Evolutionary conservation across 1,140 invertebrate genomes (phyloP).

Genomic region (Proctacanthus coquilletti): DNA sequence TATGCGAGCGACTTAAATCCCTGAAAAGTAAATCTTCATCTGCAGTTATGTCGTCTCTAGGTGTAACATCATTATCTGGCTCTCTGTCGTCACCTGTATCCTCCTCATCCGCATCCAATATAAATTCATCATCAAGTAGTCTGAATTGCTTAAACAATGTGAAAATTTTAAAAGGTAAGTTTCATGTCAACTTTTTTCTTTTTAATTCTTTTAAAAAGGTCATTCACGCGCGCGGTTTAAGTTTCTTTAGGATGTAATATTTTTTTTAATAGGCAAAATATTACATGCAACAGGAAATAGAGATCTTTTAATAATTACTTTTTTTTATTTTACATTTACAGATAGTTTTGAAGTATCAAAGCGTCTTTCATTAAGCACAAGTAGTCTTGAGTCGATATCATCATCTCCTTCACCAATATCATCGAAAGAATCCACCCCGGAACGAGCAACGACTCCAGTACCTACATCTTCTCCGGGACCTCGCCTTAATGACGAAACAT

Average conservation of each 20-base stretch:
- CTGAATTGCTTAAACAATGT: background rate
- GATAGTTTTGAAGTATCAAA: background rate
- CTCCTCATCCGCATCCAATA: background rate
- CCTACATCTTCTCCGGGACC: too few relatives aligned
- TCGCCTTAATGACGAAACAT: too few relatives aligned
- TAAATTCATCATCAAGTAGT: background rate
- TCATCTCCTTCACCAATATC: background rate
- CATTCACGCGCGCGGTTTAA: background rate
- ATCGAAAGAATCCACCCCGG: too few relatives aligned
- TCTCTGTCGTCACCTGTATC: background rate
- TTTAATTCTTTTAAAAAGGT: background rate
- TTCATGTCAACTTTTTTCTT: background rate
- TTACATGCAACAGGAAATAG: background rate
- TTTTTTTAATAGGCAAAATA: background rate
- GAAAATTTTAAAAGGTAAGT: background rate
- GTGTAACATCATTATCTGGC: background rate
- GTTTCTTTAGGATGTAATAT: background rate
- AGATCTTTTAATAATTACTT: background rate
- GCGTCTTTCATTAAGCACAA: background rate
- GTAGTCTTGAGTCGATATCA: constrained; percentile 1
- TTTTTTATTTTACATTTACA: background rate
- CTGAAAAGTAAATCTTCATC: constrained; percentile 27
- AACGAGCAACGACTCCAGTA: background rate
- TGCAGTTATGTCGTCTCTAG: background rate
- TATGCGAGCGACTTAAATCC: constrained; percentile 50